Base-by-base conservation (phyloP, 2,888 invertebrate species). In the Apotomis turbidana region DNA sequence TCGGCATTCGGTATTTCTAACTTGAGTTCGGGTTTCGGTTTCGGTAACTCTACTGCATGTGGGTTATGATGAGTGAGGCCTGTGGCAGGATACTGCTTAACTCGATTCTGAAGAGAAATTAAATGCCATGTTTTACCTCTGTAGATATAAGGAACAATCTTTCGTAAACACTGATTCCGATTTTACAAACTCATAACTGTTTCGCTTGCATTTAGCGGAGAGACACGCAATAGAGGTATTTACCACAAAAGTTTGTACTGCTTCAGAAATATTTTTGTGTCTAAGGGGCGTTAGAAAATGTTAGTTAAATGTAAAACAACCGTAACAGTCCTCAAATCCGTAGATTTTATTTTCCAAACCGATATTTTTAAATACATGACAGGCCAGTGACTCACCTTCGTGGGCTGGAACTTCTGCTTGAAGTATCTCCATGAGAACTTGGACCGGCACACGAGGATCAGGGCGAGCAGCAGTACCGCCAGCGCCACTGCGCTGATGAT, bases 1-100 rank as follows among this genome's bases (percentile, higher is more conserved):
- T 91, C 91, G 9, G 91, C 87, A 75, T 91, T 90, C 70, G 90
- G 83, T 15, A 93, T 91, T 75, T 92, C 91, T 51, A 93, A 77
- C 76, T 92, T 92, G 9, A 93, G 77, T 63, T 92, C 93, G 54
- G 86, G 87, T 76, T 88, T 91, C 38, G 90, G 85, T 74, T 90
- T 92, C 4, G 91, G 85, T 82, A 90, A 81, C 75, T 93, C 92
- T 0, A 93, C 93, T 0, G 93, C 93, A 75, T 93, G 92, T 0
- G 93, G 93, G 73, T 94, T 94, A 78, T 91, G 90, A 75, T 93
- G 93, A 1, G 91, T 93, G 36, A 93, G 76, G 68, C 89, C 93
- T 3, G 82, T 82, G 3, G 75, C 70, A 0, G 93, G 91, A 70
- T 89, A 90, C 77, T 90, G 90, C 81, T 93, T 93, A 15, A 91